Percentiles rank a stretch among this genome's conserved stretches.
phyloP scores from a whole-genome alignment of 2,888 invertebrate species.

The Microchrysa polita region DNA sequence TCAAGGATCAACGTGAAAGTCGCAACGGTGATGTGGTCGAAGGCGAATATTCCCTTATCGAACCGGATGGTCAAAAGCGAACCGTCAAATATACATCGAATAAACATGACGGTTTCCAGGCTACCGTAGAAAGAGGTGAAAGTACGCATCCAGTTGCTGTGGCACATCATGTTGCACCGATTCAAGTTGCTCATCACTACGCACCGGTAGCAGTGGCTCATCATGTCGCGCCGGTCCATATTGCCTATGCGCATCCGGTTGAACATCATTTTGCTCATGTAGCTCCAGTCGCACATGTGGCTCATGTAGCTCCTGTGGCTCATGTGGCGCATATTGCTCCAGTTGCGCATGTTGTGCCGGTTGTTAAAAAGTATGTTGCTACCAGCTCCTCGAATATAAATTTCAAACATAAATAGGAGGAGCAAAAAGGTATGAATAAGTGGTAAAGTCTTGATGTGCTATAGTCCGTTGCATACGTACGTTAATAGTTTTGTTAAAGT shows the following conservation, averaged over 20 bases:
- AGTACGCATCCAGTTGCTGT: not conserved
- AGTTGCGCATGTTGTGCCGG: conserved; percentile 58
- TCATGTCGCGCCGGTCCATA: conserved; percentile 23
- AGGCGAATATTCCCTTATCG: conserved; percentile 63
- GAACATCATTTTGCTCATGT: conserved; percentile 64
- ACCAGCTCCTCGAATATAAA: not conserved
- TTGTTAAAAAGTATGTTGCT: not conserved
- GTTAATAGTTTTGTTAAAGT: no score
- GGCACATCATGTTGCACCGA: conserved; percentile 12
- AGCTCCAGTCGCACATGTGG: conserved; percentile 17
- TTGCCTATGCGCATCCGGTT: conserved; percentile 14
- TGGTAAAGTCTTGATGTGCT: no score
- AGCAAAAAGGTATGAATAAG: no score
- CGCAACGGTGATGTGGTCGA: conserved; percentile 62
- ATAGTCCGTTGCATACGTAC: no score
- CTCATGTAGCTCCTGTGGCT: conserved; percentile 20
- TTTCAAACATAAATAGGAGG: not conserved
- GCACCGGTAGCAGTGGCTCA: conserved; percentile 18
- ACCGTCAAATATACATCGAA: conserved; percentile 63
- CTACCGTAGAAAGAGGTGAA: conserved; percentile 58
- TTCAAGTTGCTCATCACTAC: conserved; percentile 27
- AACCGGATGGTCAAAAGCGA: conserved; percentile 63
- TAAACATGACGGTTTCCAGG: conserved; percentile 61
- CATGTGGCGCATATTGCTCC: conserved; percentile 14
- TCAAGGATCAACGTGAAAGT: conserved; percentile 63